These are phyloP conservation scores for Mesorhabditis spiculigera DNA, from an alignment of 2,888 invertebrate genomes.

Conservation along the genomic window DNA sequence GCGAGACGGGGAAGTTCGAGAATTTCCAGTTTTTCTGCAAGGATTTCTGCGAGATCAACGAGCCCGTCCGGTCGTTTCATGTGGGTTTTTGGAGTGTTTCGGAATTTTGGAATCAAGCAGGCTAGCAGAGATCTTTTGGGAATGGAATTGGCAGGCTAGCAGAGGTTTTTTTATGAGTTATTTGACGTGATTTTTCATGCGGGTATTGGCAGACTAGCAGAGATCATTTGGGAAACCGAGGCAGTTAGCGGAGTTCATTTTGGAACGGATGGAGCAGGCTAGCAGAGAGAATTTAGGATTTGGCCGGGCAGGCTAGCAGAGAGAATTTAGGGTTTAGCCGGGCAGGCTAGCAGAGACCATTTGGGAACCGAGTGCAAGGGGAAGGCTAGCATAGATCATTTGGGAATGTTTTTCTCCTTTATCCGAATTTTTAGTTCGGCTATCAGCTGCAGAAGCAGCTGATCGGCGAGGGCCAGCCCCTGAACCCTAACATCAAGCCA, in stretches of 20 bases:
- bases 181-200: too few species aligned
- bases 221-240: background rate
- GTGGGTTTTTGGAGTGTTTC: background rate
- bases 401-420: background rate
- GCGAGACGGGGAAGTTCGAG: conserved; percentile 7
- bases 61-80: conserved; percentile 13
- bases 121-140: too few species aligned
- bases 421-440: background rate
- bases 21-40: conserved; percentile 14
- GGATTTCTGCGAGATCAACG: conserved; percentile 13
- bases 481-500: conserved; percentile 24
- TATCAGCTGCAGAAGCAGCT: background rate
- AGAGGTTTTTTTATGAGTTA: too few species aligned
- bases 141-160: too few species aligned
- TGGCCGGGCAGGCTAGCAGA: too few species aligned
- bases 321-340: too few species aligned
- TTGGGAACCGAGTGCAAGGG: background rate
- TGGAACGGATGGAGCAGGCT: too few species aligned
- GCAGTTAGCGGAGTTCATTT: background rate
- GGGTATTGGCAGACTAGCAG: too few species aligned
- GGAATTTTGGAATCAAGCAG: background rate
- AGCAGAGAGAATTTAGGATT: too few species aligned
- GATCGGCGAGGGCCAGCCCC: background rate
- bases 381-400: background rate
- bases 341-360: background rate